Evolutionary conservation across 2,888 invertebrate species (phyloP), one percentile per base, ranked within the genome.

Genomic region (Drosophila mimica): DNA sequence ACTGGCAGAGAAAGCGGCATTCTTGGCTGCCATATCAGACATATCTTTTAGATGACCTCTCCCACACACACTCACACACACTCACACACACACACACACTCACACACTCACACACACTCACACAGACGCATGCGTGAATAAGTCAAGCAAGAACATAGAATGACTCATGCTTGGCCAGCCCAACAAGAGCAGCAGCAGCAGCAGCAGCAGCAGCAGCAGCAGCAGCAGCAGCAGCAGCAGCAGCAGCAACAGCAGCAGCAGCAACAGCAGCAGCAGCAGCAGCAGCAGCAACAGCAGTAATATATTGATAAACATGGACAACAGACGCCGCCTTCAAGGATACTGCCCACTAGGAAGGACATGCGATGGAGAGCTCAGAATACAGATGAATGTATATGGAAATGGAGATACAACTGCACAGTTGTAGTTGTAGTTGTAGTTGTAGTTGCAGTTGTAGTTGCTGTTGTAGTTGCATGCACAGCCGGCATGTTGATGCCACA

Each of bases 251-350:
- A n/a, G n/a, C n/a, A n/a, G n/a, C n/a, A n/a, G n/a, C n/a, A n/a
- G n/a, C n/a, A n/a, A n/a, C n/a, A n/a, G 2, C 33, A 33, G 9
- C 59, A 69, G 49, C 60, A 73, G 56, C 78, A 76, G 38, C 77
- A 68, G 40, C 60, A 64, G 31, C 74, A 70, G 46, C 70, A 69
- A 58, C 80, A 66, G 72, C 86, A 70, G 70, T 65, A 68, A 70
- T 78, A 76, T 75, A 86, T 88, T 89, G 89, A 89, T 88, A 89
- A 84, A 88, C 82, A 88, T 73, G 70, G 60, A 66, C 74, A 82
- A 73, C 82, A 89, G 82, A 84, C 69, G 70, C 25, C 69, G 64
- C 60, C 43, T 51, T 38, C 33, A 59, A 54, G 40, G 53, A 62
- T 64, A 53, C 43, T 51, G 30, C 63, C 25, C 4, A 34, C 52